Percentiles rank a stretch among this genome's conserved stretches.
phyloP scores from a whole-genome alignment of 2,113 vertebrate genomes.

The Anolis carolinensis region DNA sequence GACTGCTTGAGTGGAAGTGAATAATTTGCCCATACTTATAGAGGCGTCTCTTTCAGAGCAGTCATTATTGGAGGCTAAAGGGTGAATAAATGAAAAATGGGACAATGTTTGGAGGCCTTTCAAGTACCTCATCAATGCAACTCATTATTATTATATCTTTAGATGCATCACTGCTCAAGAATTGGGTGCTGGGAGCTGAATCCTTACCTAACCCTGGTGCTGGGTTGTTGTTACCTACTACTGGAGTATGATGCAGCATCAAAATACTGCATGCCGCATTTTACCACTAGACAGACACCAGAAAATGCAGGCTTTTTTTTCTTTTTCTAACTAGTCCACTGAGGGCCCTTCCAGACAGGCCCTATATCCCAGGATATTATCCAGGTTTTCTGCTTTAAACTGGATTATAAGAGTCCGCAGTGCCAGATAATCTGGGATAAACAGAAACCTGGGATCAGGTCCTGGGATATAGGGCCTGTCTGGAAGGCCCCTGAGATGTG shows the following conservation, averaged over 20 bases:
- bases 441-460: no score
- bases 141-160: conserved; percentile 25
- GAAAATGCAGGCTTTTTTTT: no score
- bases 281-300: conserved; percentile 37
- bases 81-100: conserved; percentile 30
- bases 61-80: background rate
- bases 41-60: conserved; percentile 9
- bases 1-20: conserved; percentile 31
- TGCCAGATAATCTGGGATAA: no score
- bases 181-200: conserved; percentile 29
- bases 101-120: conserved; percentile 37
- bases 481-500: no score
- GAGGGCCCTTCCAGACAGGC: no score
- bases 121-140: conserved; percentile 23
- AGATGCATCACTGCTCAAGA: background rate
- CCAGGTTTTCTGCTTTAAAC: no score
- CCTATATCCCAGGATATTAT: no score
- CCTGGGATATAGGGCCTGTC: no score
- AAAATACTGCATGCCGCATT: conserved; percentile 67
- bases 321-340: no score
- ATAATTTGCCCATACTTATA: conserved; percentile 21
- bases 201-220: conserved; percentile 19
- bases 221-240: conserved; percentile 46
- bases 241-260: conserved; percentile 32
- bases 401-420: no score